phyloP scores from a whole-genome alignment of 2,888 invertebrate species.

The Catocala fraxini region DNA sequence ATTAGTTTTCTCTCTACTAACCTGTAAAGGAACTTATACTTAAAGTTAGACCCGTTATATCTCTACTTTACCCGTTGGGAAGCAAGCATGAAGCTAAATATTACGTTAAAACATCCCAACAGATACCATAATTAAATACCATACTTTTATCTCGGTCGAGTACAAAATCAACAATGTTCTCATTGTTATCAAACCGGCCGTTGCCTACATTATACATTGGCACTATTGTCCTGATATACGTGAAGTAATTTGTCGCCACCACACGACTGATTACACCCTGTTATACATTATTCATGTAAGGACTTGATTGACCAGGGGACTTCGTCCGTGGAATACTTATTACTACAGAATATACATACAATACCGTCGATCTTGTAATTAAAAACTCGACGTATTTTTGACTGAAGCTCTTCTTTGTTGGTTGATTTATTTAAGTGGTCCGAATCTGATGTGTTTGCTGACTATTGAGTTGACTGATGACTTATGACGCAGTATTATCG shows the following conservation, averaged over 20 bases:
- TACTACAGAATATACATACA: conserved; percentile 45
- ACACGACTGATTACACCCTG: conserved; percentile 45
- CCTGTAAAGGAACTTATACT: too few relatives aligned
- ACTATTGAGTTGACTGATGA: too few relatives aligned
- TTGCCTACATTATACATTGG: conserved; percentile 39
- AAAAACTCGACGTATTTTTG: conserved; percentile 29
- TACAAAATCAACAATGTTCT: conserved; percentile 31
- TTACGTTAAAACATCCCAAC: too few relatives aligned
- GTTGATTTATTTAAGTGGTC: conserved; percentile 2
- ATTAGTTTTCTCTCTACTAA: too few relatives aligned
- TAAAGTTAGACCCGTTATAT: too few relatives aligned
- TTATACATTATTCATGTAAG: conserved; percentile 54
- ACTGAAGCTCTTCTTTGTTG: conserved; percentile 9
- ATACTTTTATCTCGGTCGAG: background rate
- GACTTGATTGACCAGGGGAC: conserved; percentile 43
- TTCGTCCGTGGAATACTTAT: conserved; percentile 36
- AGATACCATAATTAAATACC: background rate
- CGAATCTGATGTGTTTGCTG: too few relatives aligned
- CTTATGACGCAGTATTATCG: too few relatives aligned
- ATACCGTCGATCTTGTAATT: conserved; percentile 39
- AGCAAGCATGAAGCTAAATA: too few relatives aligned
- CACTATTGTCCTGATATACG: conserved; percentile 52
- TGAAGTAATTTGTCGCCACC: conserved; percentile 51
- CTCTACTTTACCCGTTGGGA: too few relatives aligned
- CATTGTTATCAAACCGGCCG: conserved; percentile 36